Evolutionary conservation across 92 coral and sea anemone genomes (phyloP), one percentile per base, ranked within the genome.

Genomic region (Zoanthus sociatus): DNA sequence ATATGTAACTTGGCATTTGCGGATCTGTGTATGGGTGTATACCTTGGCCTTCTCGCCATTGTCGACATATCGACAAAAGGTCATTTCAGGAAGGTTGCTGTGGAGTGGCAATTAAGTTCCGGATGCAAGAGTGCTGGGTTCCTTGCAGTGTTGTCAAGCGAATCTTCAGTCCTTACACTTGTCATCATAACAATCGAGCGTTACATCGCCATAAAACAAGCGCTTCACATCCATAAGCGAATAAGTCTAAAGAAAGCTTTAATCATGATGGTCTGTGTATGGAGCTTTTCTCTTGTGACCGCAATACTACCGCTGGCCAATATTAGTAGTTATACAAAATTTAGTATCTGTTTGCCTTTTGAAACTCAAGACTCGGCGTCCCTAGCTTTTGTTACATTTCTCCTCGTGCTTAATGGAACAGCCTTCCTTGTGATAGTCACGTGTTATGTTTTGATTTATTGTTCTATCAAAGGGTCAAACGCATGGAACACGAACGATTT

Each of bases 401-500:
- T 95, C 9, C 84, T 97, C 18, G 75, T 87, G 60, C 88, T 95
- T 0, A 97, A 97, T 63, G 91, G 94, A 12, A 58, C 89, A 47
- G 99, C 99, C 1, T 97, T 97, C 75, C 67, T 97, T 7, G 94
- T 97, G 42, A 97, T 97, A 60, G 89, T 95, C 20, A 93, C 89
- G 26, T 97, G 99, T 48, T 97, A 97, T 76, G 86, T 95, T 8
- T 84, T 92, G 78, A 97, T 97, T 76, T 97, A 97, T 50, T 86
- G 90, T 64, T 92, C 98, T 9, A 93, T 97, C 73, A 98, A 98
- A 12, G 99, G 99, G 6, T 97, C 99, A 10, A 95, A 95, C 87
- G 99, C 99, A 20, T 97, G 99, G 99, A 97, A 97, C 90, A 94
- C 99, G 10, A 97, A 93, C 78, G 99, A 97, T 71, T 92, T 92